These are phyloP conservation scores for Drosophila burlai DNA, from an alignment of 1,140 invertebrate genomes.

Conservation along the genomic window DNA sequence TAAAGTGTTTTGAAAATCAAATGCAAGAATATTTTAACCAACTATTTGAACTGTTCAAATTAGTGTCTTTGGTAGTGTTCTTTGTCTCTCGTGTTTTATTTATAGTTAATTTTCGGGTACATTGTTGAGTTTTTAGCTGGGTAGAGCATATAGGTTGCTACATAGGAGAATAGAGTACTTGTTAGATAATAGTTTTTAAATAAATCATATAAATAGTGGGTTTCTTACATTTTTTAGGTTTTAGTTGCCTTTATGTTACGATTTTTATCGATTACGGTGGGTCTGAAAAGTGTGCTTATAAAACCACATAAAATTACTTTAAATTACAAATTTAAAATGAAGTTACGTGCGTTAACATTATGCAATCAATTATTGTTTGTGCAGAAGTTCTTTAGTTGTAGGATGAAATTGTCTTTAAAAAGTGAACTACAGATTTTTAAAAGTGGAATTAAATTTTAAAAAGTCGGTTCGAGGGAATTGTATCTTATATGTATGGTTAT, in stretches of 20 bases:
- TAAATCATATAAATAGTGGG: conserved; percentile 53
- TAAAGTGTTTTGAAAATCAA: too few species aligned
- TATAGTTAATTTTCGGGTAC: conserved; percentile 18
- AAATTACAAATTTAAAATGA: conserved; percentile 66
- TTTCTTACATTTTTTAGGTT: conserved; percentile 16
- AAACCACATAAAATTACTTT: conserved; percentile 50
- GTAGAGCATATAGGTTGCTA: conserved; percentile 4
- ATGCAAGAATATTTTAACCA: too few species aligned
- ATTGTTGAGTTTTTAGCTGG: conserved; percentile 3
- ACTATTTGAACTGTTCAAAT: too few species aligned
- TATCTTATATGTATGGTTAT: not conserved
- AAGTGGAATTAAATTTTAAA: conserved; percentile 14
- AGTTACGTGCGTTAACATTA: conserved; percentile 27
- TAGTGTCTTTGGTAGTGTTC: too few species aligned
- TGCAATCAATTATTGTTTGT: conserved; percentile 25
- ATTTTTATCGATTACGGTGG: conserved; percentile 1
- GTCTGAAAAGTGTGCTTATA: conserved; percentile 15
- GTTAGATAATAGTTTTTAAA: conserved; percentile 12
- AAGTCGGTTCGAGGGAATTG: conserved; percentile 7
- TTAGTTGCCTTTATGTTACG: not conserved
- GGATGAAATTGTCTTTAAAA: conserved; percentile 10
- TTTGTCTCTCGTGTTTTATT: conserved; percentile 20
- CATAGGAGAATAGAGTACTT: not conserved
- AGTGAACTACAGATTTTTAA: conserved; percentile 14
- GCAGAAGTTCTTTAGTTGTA: not conserved